Evolutionary conservation across 2,113 vertebrate species (phyloP), one percentile per base, ranked within the genome.

Genomic region (Pseudopipra pipra): DNA sequence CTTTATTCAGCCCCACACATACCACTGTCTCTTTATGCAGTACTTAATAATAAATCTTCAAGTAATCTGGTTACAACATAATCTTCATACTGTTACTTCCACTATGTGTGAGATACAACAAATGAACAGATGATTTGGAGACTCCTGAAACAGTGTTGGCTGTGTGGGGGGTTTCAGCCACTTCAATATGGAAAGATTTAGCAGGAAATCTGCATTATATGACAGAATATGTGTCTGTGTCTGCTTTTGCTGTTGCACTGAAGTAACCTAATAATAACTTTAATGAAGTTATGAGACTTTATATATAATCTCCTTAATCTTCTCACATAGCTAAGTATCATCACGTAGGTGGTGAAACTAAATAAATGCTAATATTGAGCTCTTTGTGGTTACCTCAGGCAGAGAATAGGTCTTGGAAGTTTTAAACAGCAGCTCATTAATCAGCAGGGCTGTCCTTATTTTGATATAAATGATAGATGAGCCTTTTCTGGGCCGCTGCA

Each of bases 11-110:
- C 81, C n/a, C 68, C 7, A 11, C 80, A 11, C 33, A 9, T 18
- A 27, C 33, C 1, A 2, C 65, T 35, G 28, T 58, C 68, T 92
- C 65, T 84, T 90, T 76, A 62, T 74, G 35, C 58, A 61, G 18
- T 61, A 93, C 82, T 87, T 94, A 91, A 59, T 76, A 68, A 68
- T 44, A 82, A 91, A 91, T 85, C 73, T 94, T 70, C 59, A 33
- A 77, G 56, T 91, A 75, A 89, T 89, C 80, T 89, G 41, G 39
- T 82, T 91, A 63, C 24, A 61, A 24, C 49, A 51, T 44, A 74
- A 61, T 90, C 85, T 76, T 79, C 39, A 91, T 54, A 17, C 81
- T 87, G 28, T 68, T 85, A 35, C 54, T 87, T 89, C 66, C 20
- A 6, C 86, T 65, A 1, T 27, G 35, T 66, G 62, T 33, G 67